phyloP scores from a whole-genome alignment of 2,797 vertebrate genomes.

The Morelia viridis region DNA sequence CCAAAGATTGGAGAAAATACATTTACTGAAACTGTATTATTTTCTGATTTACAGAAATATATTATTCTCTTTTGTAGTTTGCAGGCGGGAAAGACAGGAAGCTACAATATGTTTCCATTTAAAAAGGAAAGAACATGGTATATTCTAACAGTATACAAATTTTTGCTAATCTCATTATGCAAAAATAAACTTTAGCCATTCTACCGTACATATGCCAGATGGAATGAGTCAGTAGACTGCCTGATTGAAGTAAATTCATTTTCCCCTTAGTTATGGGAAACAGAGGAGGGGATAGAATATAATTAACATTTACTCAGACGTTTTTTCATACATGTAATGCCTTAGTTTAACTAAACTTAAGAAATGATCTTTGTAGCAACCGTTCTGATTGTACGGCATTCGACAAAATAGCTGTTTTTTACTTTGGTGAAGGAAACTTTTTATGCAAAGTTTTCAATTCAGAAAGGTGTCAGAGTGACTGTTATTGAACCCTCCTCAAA shows the following conservation, averaged over 20 bases:
- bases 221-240: neutral
- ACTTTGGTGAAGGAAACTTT: neutral
- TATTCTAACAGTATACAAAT: neutral
- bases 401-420: neutral
- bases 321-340: neutral
- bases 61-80: neutral
- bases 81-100: neutral
- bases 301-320: neutral
- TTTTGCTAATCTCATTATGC: conserved; percentile 10
- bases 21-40: neutral
- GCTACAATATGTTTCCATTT: neutral
- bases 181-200: neutral
- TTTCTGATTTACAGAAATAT: neutral
- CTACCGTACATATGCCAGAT: neutral
- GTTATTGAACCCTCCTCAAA: neutral
- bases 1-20: neutral
- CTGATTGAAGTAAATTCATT: neutral
- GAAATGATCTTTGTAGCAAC: neutral
- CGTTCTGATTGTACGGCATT: neutral
- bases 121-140: neutral
- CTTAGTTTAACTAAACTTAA: neutral
- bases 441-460: neutral
- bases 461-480: neutral
- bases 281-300: neutral
- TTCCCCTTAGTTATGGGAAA: neutral